A percentile compares a stretch with the other conserved stretches of the same genome.
Evolutionary conservation across 1,140 invertebrate species (phyloP).

Genomic region (Caenorhabditis remanei): DNA sequence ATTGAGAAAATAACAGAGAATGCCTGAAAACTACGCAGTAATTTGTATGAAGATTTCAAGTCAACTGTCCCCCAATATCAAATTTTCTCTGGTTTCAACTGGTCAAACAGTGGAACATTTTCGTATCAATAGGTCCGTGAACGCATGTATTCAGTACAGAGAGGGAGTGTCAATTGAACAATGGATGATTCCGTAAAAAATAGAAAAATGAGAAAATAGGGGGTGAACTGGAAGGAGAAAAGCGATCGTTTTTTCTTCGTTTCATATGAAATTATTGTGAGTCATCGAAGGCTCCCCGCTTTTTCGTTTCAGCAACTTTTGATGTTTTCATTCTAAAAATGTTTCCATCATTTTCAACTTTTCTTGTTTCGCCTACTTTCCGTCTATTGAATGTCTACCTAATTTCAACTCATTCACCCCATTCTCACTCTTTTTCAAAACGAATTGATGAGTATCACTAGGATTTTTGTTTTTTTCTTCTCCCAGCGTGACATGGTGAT

Average conservation of each 20-base stretch:
- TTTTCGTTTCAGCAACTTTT: slow-evolving; percentile 40
- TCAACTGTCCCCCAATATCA: neutral
- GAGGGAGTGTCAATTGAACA: slow-evolving; percentile 49
- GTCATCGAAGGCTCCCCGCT: neutral
- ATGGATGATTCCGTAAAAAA: slow-evolving; percentile 54
- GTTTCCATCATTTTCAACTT: slow-evolving; percentile 20
- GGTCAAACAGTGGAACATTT: neutral
- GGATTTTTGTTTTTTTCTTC: neutral
- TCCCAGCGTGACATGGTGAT: neutral
- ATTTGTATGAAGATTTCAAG: no score
- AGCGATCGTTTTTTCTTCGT: slow-evolving; percentile 24
- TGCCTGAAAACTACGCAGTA: no score
- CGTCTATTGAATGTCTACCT: neutral
- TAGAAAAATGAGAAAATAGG: slow-evolving; percentile 4
- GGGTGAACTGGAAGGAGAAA: slow-evolving; percentile 30
- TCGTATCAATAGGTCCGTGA: slow-evolving; percentile 48
- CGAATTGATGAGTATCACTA: neutral
- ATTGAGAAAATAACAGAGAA: no score
- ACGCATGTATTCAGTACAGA: neutral
- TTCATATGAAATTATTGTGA: slow-evolving; percentile 13
- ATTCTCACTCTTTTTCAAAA: neutral
- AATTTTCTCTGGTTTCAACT: neutral
- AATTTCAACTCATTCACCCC: neutral
- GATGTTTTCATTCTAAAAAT: neutral
- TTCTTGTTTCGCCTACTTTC: neutral